Evolutionary conservation across 2,797 vertebrate genomes (phyloP).

Genomic region (Gymnodraco acuticeps): DNA sequence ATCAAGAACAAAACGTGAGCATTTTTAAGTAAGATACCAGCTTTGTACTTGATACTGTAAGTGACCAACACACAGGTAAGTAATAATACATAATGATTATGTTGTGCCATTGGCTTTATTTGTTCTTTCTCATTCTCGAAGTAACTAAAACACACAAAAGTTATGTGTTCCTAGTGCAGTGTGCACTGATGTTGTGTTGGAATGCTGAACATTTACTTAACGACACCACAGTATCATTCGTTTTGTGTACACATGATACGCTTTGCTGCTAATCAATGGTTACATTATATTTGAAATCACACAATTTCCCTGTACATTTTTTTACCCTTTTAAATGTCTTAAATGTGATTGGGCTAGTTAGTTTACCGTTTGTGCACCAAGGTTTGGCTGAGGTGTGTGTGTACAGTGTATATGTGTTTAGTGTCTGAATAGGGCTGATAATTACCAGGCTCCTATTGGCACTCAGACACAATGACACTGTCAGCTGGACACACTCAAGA

Average conservation of each 20-base stretch:
- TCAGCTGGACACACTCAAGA: constrained; percentile 73
- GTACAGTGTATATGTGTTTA: constrained; percentile 16
- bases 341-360: neutral
- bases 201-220: constrained; percentile 26
- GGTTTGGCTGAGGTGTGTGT: constrained; percentile 8
- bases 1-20: constrained; percentile 14
- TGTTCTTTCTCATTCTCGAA: constrained; percentile 27
- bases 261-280: constrained; percentile 21
- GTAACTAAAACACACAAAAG: constrained; percentile 5
- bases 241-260: neutral
- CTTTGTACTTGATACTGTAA: constrained; percentile 29
- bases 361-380: neutral
- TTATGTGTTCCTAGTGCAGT: constrained; percentile 22
- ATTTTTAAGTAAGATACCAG: constrained; percentile 14
- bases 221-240: neutral
- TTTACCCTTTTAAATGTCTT: constrained; percentile 15
- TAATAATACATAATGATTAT: constrained; percentile 7
- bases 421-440: constrained; percentile 61
- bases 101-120: constrained; percentile 18
- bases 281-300: constrained; percentile 9
- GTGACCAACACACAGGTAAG: constrained; percentile 31
- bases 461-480: constrained; percentile 63
- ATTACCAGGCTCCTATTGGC: constrained; percentile 71
- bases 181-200: neutral
- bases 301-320: neutral